Percentiles rank a stretch among this genome's conserved stretches.
Evolutionary conservation across 2,113 vertebrate genomes (phyloP).

Genomic region (Conger conger): DNA sequence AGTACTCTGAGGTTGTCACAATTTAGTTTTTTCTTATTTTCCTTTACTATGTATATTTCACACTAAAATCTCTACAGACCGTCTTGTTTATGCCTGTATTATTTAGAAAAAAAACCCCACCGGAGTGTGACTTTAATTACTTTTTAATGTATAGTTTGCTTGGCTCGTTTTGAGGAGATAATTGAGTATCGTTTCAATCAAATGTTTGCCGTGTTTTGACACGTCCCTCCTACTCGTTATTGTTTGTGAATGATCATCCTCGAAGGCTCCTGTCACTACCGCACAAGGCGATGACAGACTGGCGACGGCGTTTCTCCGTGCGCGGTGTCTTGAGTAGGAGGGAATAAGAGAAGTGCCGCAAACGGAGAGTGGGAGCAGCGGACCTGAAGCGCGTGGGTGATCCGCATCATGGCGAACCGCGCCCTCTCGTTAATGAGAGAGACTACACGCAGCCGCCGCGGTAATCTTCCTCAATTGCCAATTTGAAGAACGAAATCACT

Average conservation of each 20-base stretch:
- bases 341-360: not conserved
- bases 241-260: constrained; percentile 64
- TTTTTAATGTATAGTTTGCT: constrained; percentile 9
- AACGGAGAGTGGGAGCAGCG: not conserved
- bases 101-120: not conserved
- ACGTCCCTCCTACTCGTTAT: constrained; percentile 68
- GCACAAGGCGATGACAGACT: constrained; percentile 19
- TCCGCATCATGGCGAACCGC: constrained; percentile 13
- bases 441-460: constrained; percentile 12
- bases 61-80: not conserved
- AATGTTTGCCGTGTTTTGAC: constrained; percentile 45
- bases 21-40: not conserved
- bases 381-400: constrained; percentile 18
- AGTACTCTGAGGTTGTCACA: not conserved
- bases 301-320: not conserved
- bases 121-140: constrained; percentile 5
- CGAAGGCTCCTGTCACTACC: constrained; percentile 59
- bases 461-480: constrained; percentile 30
- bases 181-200: constrained; percentile 47
- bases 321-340: not conserved
- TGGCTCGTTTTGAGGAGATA: constrained; percentile 24
- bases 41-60: not conserved
- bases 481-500: constrained; percentile 24
- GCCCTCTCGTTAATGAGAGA: constrained; percentile 9
- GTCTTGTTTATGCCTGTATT: not conserved